Base-by-base conservation (phyloP, 2,888 invertebrate species). In the Tuberolachnus salignus region DNA sequence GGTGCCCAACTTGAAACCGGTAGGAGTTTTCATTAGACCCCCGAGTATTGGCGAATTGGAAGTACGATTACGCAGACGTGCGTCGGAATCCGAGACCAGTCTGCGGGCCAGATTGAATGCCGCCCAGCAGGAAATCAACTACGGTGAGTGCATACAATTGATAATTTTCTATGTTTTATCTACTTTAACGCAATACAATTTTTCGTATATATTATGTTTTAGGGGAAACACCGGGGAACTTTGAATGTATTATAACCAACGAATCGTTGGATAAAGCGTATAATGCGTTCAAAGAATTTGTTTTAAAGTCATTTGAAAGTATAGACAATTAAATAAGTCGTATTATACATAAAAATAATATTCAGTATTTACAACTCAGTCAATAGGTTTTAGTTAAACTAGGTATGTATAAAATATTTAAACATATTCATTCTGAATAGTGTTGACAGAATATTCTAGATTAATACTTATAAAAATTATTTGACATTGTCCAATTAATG, bases 21-120 rank as follows among this genome's bases (percentile, higher is more conserved):
- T 93, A 83, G 91, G 92, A 82, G 91, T 99, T 26, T 97, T 97
- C 85, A 89, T 99, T 51, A 93, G 93, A 87, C 97, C 98, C n/a
- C 98, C 97, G 6, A 92, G 92, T 9, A 85, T 96, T 81, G 88
- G 90, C 53, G 92, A 91, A 83, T 87, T 98, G 81, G 94, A 93
- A 85, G 87, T 88, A 75, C 88, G 94, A 53, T 86, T 95, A 75
- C 87, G 91, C 21, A 88, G 87, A 3, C 90, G 99, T 78, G 93
- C 94, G 81, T 97, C 98, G 0, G 99, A 99, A 87, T 92, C 92
- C 1, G 94, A 95, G 83, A 96, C 97, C 72, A 91, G 92, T 78
- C 86, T 99, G 67, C 86, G 88, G 81, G 91, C 91, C 83, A 89
- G 99, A 82, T 87, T 99, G 63, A 88, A 90, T 21, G 90, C 90